Evolutionary conservation across 2,113 vertebrate species (phyloP), one percentile per base, ranked within the genome.

Genomic region (Panthera tigris): DNA sequence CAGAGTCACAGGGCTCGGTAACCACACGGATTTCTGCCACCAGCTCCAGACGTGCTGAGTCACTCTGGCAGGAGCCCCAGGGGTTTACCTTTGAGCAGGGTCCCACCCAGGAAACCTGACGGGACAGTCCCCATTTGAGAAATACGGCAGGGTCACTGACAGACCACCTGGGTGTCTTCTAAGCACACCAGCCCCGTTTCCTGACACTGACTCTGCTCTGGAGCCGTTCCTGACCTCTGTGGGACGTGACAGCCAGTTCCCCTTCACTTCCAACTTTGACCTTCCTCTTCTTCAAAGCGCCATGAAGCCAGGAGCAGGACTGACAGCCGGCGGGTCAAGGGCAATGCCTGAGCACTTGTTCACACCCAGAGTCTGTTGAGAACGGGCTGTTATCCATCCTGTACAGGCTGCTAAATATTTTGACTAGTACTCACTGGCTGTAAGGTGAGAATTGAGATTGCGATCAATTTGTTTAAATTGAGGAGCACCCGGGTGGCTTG

Each of bases 251-350:
- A 19, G 23, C 71, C 39, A 14, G 29, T 1, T 27, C 39, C 57
- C 39, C 11, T 29, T 57, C 55, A 48, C 23, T 0, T 36, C 65
- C 29, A 23, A 8, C 76, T 50, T 6, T 61, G 76, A 92, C 57
- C 41, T 16, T 63, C 29, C 9, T 89, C 69, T 68, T 93, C 68
- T 66, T 33, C 71, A 5, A 31, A 21, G 63, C 1, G 21, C 52
- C 2, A 0, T 0, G 15, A 61, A n/a, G 31, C 19, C 27, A 6
- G 0, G 0, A 6, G 55, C 48, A 36, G 92, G 73, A 63, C 12
- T 1, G 18, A 45, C 1, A 1, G 83, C 31, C 5, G 0, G 73
- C 31, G 6, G 3, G 66, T 33, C 66, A 27, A 55, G 52, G n/a
- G 57, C 36, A 1, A 1, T 5, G 39, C 16, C 48, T 4, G 25